Evolutionary conservation across 2,888 invertebrate genomes (phyloP), one percentile per base, ranked within the genome.

Genomic region (Latrodectus elegans): DNA sequence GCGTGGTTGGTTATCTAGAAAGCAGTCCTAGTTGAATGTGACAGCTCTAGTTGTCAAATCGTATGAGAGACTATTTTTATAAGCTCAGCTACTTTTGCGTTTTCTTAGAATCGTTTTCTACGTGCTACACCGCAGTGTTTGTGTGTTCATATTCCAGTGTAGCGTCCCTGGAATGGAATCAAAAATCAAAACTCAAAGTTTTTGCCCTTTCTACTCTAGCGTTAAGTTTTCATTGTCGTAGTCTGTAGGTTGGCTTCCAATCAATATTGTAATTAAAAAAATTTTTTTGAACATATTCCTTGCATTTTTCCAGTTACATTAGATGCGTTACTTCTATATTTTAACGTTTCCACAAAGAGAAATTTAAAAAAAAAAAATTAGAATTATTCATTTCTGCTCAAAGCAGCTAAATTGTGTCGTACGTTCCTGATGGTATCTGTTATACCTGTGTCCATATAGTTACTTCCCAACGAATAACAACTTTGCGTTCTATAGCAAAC

Each of bases 101-200:
- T 88, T 88, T 88, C 88, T 88, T 84, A 88, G 88, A 84, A 74
- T 88, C 88, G 79, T 88, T 88, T 88, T 88, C 80, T 88, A 88
- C 84, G 49, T 88, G 88, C 79, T 83, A 74, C 80, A 83, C 82
- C 74, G 74, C 88, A 81, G 73, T 88, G 88, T 88, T 73, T 79
- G 83, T 83, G 83, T 88, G 79, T 84, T 77, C 49, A 87, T 73
- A 67, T 70, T 84, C 80, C 88, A 76, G 88, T 79, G 72, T 76
- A 55, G 38, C 49, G 49, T 60, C 64, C 67, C 88, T 84, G 88
- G 88, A 88, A 60, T 60, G 79, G 79, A 88, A 88, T 88, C 88
- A 88, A 88, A 88, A 88, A 88, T 88, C 88, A 88, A 88, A 88
- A 88, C 84, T 88, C 88, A 88, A 88, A 88, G 88, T 88, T 88